phyloP scores from a whole-genome alignment of 1,140 invertebrate genomes.

The Arctopsyche grandis region DNA sequence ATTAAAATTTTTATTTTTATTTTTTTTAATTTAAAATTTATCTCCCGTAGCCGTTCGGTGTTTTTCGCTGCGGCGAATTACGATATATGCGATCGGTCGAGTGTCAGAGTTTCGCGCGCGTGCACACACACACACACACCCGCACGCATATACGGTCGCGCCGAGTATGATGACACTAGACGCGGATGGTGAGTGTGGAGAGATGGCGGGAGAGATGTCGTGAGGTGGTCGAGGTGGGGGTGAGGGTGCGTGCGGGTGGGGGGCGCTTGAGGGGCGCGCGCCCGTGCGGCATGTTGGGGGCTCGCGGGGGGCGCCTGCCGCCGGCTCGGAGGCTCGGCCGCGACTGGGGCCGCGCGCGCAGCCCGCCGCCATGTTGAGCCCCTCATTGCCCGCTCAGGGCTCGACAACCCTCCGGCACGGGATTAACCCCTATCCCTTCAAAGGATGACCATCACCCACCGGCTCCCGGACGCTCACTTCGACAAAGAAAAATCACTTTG shows the following conservation, averaged over 20 bases:
- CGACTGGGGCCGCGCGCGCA: conserved; percentile 57
- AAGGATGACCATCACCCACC: too few species aligned
- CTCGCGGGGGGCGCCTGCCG: conserved; percentile 39
- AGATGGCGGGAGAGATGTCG: not conserved
- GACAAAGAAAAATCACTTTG: too few species aligned
- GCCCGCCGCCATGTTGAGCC: conserved; percentile 58
- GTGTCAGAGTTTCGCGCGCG: not conserved
- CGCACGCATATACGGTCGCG: not conserved
- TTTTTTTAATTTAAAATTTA: not conserved
- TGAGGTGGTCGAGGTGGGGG: too few species aligned
- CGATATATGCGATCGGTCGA: not conserved
- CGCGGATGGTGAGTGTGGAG: not conserved
- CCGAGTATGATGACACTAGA: not conserved
- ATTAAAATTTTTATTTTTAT: not conserved
- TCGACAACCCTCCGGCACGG: not conserved
- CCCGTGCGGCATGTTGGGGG: conserved; percentile 36
- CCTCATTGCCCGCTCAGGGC: conserved; percentile 21
- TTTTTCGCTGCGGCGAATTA: not conserved
- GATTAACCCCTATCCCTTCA: too few species aligned
- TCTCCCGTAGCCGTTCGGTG: too few species aligned
- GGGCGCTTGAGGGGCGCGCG: conserved; percentile 27
- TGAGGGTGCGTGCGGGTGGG: too few species aligned
- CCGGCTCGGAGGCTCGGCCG: conserved; percentile 51
- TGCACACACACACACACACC: not conserved
- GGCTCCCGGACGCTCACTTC: too few species aligned